Evolutionary conservation across 2,888 invertebrate species (phyloP).

Genomic region (Pediacus dermestoides): DNA sequence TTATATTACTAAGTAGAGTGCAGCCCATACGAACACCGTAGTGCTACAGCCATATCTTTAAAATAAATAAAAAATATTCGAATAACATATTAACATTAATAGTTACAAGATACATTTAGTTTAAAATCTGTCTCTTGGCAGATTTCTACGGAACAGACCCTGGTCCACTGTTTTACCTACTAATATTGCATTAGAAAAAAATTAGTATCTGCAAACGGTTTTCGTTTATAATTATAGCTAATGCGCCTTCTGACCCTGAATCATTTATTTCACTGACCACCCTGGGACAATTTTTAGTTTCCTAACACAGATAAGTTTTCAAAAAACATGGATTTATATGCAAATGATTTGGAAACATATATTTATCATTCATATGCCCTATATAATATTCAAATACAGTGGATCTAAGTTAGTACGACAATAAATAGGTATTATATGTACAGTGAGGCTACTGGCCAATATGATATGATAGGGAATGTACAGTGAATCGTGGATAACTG

Average conservation of each 20-base stretch:
- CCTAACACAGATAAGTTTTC: slow-evolving; percentile 41
- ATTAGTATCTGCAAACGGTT: neutral
- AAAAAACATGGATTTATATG: slow-evolving; percentile 9
- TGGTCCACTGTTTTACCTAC: slow-evolving; percentile 47
- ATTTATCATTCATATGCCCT: too few relatives aligned
- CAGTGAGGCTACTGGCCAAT: slow-evolving; percentile 46
- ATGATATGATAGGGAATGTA: slow-evolving; percentile 50
- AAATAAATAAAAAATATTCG: slow-evolving; percentile 44
- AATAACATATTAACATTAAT: slow-evolving; percentile 48
- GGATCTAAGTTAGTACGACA: slow-evolving; percentile 30
- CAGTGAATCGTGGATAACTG: slow-evolving; percentile 5
- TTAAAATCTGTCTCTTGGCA: slow-evolving; percentile 4
- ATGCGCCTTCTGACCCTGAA: slow-evolving; percentile 30
- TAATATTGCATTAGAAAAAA: slow-evolving; percentile 36
- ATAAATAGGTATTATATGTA: slow-evolving; percentile 43
- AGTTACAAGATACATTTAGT: slow-evolving; percentile 28
- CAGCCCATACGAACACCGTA: slow-evolving; percentile 47
- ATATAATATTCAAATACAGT: too few relatives aligned
- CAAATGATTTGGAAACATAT: slow-evolving; percentile 33
- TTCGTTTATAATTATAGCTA: neutral
- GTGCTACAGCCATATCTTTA: slow-evolving; percentile 48
- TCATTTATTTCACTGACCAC: slow-evolving; percentile 26
- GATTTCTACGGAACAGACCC: slow-evolving; percentile 35
- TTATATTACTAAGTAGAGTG: slow-evolving; percentile 44
- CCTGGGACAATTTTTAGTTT: slow-evolving; percentile 26